Evolutionary conservation across 2,888 invertebrate genomes (phyloP).

Genomic region (Drosophila melanosoma): DNA sequence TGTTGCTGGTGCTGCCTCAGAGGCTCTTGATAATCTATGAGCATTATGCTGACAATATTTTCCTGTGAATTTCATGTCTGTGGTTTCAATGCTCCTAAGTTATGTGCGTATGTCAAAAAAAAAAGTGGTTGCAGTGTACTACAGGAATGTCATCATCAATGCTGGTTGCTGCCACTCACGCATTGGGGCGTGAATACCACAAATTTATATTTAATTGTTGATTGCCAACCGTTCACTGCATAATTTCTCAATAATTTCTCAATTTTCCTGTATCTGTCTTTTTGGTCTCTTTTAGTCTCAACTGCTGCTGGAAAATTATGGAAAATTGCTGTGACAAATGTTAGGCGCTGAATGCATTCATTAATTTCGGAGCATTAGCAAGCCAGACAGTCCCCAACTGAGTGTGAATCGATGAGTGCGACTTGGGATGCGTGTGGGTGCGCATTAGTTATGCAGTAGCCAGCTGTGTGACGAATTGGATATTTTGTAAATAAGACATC

Average conservation of each 20-base stretch:
- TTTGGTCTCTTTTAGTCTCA: background rate
- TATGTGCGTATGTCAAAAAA: constrained; percentile 12
- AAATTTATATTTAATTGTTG: constrained; percentile 81
- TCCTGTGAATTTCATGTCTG: constrained; percentile 73
- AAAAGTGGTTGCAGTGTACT: constrained; percentile 29
- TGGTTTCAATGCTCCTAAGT: constrained; percentile 34
- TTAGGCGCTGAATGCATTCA: constrained; percentile 72
- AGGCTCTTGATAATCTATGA: constrained; percentile 69
- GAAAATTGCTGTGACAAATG: constrained; percentile 76
- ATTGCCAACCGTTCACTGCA: constrained; percentile 61
- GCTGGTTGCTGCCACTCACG: constrained; percentile 46
- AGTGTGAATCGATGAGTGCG: constrained; percentile 68
- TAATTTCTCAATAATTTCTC: constrained; percentile 77
- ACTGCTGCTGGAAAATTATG: constrained; percentile 44
- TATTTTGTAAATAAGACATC: constrained; percentile 70
- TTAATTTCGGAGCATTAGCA: constrained; percentile 69
- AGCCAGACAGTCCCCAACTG: constrained; percentile 27
- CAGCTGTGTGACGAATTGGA: constrained; percentile 75
- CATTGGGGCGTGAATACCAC: constrained; percentile 77
- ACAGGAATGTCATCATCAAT: constrained; percentile 53
- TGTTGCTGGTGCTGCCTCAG: constrained; percentile 45
- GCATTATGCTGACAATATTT: constrained; percentile 81
- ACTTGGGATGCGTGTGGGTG: constrained; percentile 49
- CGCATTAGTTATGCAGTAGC: constrained; percentile 36
- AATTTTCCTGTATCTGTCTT: constrained; percentile 53